Percentiles rank a stretch among this genome's conserved stretches.
Evolutionary conservation across 2,113 vertebrate genomes (phyloP).

Genomic region (Odontophorus gujanensis): DNA sequence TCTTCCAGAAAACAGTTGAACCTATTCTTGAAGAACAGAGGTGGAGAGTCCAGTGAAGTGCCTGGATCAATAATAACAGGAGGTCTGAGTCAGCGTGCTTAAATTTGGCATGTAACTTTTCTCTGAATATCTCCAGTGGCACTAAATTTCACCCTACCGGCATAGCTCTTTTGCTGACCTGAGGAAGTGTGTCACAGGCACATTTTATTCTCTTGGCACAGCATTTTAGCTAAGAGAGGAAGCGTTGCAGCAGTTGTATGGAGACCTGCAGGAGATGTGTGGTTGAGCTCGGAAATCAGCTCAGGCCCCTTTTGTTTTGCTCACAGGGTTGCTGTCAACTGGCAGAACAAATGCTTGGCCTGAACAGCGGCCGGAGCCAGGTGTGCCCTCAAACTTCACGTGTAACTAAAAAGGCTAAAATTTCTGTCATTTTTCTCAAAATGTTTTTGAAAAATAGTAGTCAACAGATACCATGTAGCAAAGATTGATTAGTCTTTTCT

Average conservation of each 20-base stretch:
- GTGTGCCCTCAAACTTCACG: neutral
- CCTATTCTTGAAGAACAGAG: neutral
- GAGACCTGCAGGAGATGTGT: neutral
- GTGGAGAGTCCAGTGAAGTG: neutral
- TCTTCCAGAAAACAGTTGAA: neutral
- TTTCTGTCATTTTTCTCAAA: neutral
- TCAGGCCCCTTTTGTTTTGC: neutral
- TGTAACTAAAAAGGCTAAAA: neutral
- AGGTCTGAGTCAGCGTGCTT: neutral
- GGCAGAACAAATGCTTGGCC: neutral
- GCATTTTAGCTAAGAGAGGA: neutral
- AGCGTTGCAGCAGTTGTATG: neutral
- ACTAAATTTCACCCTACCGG: neutral
- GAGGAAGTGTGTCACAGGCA: neutral
- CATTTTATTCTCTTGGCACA: neutral
- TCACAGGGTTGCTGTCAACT: neutral
- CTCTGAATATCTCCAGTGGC: neutral
- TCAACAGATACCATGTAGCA: neutral
- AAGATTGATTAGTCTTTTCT: neutral
- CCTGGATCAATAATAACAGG: neutral
- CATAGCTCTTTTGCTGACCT: neutral
- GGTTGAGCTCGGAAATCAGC: neutral
- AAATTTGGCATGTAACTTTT: neutral
- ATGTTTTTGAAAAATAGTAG: neutral
- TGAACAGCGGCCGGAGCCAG: neutral